These are phyloP conservation scores for Lagodon rhomboides DNA, from an alignment of 2,797 vertebrate genomes.

Conservation along the genomic window DNA sequence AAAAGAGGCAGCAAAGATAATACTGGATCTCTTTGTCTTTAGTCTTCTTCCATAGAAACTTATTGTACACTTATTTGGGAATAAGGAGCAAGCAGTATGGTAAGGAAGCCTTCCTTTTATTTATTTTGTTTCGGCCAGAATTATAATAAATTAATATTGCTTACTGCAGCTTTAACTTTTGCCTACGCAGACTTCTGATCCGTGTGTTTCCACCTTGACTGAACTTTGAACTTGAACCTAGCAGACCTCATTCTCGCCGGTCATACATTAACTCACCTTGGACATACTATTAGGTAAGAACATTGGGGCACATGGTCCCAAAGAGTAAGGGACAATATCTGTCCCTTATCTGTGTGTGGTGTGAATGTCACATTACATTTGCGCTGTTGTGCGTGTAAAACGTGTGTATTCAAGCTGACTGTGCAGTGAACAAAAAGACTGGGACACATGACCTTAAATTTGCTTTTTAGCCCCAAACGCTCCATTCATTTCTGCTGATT, in stretches of 20 bases:
- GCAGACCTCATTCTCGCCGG: slow-evolving; percentile 42
- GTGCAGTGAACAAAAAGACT: slow-evolving; percentile 25
- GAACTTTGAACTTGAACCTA: slow-evolving; percentile 75
- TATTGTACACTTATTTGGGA: background rate
- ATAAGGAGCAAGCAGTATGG: background rate
- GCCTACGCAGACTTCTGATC: slow-evolving; percentile 21
- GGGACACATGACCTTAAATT: slow-evolving; percentile 4
- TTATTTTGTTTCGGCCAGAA: background rate
- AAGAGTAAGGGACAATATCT: slow-evolving; percentile 1
- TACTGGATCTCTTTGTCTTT: background rate
- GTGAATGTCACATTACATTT: slow-evolving; percentile 9
- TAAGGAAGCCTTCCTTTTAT: background rate
- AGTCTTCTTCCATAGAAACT: background rate
- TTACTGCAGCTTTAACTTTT: background rate
- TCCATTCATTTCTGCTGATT: slow-evolving; percentile 25
- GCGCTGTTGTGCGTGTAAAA: slow-evolving; percentile 1
- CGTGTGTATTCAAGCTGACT: slow-evolving; percentile 8
- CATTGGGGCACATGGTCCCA: slow-evolving; percentile 9
- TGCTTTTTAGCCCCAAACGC: background rate
- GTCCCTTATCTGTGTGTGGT: background rate
- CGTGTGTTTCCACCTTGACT: slow-evolving; percentile 41
- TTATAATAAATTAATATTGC: no score
- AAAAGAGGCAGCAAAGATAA: background rate
- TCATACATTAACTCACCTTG: slow-evolving; percentile 77
- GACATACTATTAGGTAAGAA: slow-evolving; percentile 48